Percentiles rank a stretch among this genome's conserved stretches.
Evolutionary conservation across 53 echinoderm and acorn worm species (phyloP).

Genomic region (Luidia sarsii): DNA sequence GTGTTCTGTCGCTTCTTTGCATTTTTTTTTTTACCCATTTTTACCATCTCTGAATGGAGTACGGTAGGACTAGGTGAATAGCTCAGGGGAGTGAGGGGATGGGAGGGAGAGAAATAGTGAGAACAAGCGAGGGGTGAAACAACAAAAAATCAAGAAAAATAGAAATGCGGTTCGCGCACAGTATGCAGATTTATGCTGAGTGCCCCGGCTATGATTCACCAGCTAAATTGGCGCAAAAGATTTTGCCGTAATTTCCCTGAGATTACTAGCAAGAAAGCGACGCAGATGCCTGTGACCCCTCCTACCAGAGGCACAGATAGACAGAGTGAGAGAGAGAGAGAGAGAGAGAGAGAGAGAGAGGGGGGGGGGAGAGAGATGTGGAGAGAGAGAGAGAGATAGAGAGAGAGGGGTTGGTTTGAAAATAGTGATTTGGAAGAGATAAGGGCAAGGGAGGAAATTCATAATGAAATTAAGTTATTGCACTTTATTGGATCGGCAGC

Average conservation of each 20-base stretch:
- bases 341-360: too few species aligned
- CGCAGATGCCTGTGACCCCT: conserved; percentile 9
- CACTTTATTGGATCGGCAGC: conserved; percentile 45
- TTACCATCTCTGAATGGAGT: too few species aligned
- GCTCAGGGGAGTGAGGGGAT: neutral
- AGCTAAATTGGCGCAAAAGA: conserved; percentile 45
- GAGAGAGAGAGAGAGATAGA: neutral
- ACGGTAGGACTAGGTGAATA: neutral
- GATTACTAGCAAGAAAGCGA: conserved; percentile 20
- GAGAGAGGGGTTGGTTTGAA: too few species aligned
- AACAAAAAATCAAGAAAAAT: too few species aligned
- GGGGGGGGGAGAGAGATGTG: neutral
- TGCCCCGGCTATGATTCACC: conserved; percentile 38
- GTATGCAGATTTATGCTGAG: conserved; percentile 39
- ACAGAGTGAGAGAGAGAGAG: neutral
- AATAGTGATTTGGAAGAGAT: too few species aligned
- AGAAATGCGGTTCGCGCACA: too few species aligned
- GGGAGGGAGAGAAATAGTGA: neutral
- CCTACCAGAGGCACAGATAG: too few species aligned
- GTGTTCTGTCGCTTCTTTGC: too few species aligned
- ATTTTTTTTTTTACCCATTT: too few species aligned
- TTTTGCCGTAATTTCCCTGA: conserved; percentile 29
- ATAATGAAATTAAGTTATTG: conserved; percentile 47
- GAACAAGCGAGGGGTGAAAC: too few species aligned
- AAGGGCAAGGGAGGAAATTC: neutral